phyloP scores from a whole-genome alignment of 2,113 vertebrate species.

The Hippoglossus stenolepis region DNA sequence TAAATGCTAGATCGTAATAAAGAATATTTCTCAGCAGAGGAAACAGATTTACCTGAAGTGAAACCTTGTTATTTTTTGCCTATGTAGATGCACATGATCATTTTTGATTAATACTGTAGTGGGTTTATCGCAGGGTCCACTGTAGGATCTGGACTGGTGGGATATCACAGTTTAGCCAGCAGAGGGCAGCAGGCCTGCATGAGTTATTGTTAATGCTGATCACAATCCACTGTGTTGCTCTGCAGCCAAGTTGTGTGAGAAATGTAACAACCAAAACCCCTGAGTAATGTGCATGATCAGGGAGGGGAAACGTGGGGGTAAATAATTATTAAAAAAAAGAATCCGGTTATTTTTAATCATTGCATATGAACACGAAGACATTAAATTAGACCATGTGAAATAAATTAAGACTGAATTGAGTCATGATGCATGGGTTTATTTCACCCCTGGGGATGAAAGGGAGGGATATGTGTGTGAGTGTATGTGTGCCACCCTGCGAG shows the following conservation, averaged over 20 bases:
- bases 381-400: constrained; percentile 60
- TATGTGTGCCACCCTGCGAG: constrained; percentile 1
- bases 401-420: constrained; percentile 61
- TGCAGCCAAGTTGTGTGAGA: constrained; percentile 39
- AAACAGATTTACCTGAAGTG: neutral
- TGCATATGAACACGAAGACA: constrained; percentile 46
- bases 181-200: constrained; percentile 54
- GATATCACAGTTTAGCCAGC: constrained; percentile 29
- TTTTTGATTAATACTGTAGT: neutral
- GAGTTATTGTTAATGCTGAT: neutral
- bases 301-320: constrained; percentile 6
- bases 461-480: constrained; percentile 15
- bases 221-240: constrained; percentile 4
- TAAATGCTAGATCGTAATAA: neutral
- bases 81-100: neutral
- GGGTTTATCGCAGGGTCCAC: neutral
- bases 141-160: neutral
- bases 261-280: constrained; percentile 38
- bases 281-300: constrained; percentile 42
- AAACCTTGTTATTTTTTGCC: neutral
- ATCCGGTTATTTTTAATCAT: constrained; percentile 55
- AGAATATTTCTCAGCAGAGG: neutral
- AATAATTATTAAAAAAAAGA: constrained; percentile 40
- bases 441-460: constrained; percentile 53
- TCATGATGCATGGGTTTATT: constrained; percentile 60